Percentiles rank a stretch among this genome's conserved stretches.
Conservation (phyloP, 2,797 vertebrate genomes). For the Xenops minutus region DNA sequence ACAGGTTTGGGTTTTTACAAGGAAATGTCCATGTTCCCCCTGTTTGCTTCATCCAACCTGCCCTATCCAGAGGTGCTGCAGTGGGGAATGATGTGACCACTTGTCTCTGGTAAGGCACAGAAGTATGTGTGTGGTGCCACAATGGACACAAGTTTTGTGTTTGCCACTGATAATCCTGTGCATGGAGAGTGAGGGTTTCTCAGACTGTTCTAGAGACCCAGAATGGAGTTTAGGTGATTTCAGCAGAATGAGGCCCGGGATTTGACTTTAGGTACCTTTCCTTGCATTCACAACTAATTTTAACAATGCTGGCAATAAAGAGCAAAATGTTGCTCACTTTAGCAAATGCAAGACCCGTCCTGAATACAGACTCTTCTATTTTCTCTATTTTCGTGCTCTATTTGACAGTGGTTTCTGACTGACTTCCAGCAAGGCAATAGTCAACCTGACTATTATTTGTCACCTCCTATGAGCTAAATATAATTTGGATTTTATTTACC, state of each 20-base stretch:
- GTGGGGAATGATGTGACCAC: background rate
- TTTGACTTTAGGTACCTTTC: background rate
- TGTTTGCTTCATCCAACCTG: background rate
- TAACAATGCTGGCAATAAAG: background rate
- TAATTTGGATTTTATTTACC: slow-evolving; percentile 44
- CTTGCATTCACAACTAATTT: background rate
- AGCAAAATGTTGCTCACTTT: background rate
- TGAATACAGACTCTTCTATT: background rate
- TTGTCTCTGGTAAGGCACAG: background rate
- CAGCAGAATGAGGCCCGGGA: background rate
- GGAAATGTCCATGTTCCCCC: background rate
- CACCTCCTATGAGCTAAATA: slow-evolving; percentile 39
- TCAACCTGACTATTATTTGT: slow-evolving; percentile 24
- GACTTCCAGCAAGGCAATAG: slow-evolving; percentile 21
- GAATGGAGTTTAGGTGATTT: background rate
- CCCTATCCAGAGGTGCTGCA: background rate
- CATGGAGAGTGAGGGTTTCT: background rate
- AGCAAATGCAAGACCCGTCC: background rate
- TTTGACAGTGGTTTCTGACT: slow-evolving; percentile 11
- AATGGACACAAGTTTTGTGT: background rate
- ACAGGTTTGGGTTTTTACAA: background rate
- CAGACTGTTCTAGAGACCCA: background rate
- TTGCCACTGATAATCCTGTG: background rate
- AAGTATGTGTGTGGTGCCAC: accelerated
- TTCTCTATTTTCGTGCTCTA: background rate